Evolutionary conservation across 2,888 invertebrate genomes (phyloP).

Genomic region (Lasioglossum oenotherae): DNA sequence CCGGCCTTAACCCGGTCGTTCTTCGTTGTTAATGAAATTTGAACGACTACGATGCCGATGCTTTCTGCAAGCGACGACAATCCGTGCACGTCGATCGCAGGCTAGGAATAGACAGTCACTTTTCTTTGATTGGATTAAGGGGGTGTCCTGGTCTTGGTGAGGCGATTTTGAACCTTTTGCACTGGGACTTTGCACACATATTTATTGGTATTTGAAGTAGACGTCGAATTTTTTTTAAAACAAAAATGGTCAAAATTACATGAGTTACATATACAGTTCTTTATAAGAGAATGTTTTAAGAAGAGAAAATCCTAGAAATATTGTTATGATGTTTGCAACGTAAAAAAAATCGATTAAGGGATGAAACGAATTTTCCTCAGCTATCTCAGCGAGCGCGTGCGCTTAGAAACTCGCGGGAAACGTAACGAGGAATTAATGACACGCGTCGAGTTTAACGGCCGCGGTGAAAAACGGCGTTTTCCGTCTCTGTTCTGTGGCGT

Average conservation of each 20-base stretch:
- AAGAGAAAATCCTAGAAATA: too few relatives aligned
- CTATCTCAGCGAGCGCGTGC: not conserved
- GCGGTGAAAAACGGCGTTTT: not conserved
- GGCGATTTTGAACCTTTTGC: not conserved
- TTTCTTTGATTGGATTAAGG: not conserved
- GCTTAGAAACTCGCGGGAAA: not conserved
- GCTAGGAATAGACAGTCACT: not conserved
- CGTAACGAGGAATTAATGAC: conserved; percentile 29
- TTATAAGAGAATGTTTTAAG: too few relatives aligned
- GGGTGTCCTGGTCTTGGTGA: not conserved
- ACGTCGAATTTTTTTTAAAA: not conserved
- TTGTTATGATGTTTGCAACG: too few relatives aligned
- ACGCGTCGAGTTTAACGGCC: conserved; percentile 5
- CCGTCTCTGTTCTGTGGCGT: not conserved
- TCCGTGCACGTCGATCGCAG: not conserved
- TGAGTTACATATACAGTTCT: too few relatives aligned
- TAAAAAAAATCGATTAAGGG: too few relatives aligned
- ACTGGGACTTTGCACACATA: not conserved
- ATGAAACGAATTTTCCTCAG: too few relatives aligned
- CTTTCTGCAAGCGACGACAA: not conserved
- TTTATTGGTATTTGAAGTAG: not conserved
- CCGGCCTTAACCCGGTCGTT: conserved; percentile 32
- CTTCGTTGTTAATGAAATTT: conserved; percentile 3
- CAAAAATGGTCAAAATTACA: not conserved
- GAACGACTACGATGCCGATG: not conserved